Base-by-base conservation (phyloP, 2,797 vertebrate genomes). In the Poeciliopsis presidionis region DNA sequence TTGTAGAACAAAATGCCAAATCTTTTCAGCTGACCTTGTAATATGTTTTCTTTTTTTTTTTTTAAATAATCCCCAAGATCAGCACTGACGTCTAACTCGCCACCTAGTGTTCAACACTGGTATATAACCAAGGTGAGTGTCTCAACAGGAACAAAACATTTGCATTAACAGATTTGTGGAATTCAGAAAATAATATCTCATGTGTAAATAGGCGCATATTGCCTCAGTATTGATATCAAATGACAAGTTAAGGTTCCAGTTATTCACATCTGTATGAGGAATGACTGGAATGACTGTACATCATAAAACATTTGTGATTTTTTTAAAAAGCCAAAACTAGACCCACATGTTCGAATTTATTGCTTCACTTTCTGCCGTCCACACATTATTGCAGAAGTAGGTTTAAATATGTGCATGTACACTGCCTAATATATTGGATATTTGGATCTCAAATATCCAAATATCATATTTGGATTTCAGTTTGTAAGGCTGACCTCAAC, bases 61-160 rank as follows among this genome's bases (percentile, higher is more conserved):
- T 49, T 51, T 49, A 7, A 36, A 65, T 65, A 22, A 22, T 63
- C 36, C 20, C 36, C 8, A 39, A 39, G 4, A 39, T 39, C 63
- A 22, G 8, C 63, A 39, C 28, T 61, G 63, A 18, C 30, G 1
- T 72, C 16, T 72, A 28, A 47, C 45, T 72, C n/a, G 45, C 25
- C 72, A 71, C 71, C 73, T 72, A 75, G 69, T 63, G 57, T 43
- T 30, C 11, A 65, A 72, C 43, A 65, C 30, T 45, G 47, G 70
- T 30, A 73, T 7, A 33, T 16, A 43, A 16, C 1, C 22, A 73
- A 59, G 9, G 41, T 22, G 41, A 41, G 18, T 5, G 28, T 47
- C 47, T 49, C 16, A 30, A 30, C 16, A 6, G 30, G 16, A 72
- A n/a, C 20, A 43, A 69, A 43, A 11, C 9, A 25, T 43, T 69